Base-by-base conservation (phyloP, 2,113 vertebrate genomes). In the Rhinoderma darwinii region DNA sequence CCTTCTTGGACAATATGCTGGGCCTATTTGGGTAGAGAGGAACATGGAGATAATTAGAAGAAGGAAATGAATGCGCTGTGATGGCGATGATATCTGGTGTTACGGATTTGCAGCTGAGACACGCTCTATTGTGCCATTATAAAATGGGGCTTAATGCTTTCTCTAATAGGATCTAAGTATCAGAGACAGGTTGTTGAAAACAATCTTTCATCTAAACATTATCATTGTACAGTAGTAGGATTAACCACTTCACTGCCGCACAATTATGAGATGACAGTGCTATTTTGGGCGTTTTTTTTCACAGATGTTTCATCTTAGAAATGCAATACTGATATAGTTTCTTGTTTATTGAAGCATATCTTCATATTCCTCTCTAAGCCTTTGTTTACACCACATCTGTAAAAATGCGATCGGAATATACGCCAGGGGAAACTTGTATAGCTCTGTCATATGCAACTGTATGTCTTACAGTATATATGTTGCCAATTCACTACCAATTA, bases 161-260 rank as follows among this genome's bases (percentile, higher is more conserved):
- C 75, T 79, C 47, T 79, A 56, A 79, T 18, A 51, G 30, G 76
- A 56, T 54, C 50, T 32, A 54, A 54, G 76, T 56, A 79, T 50
- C 10, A 37, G 76, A 51, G 44, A 77, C 75, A 22, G 47, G 75
- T 51, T 77, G 75, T 51, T 51, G 43, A 51, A 51, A 77, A 51
- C 75, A 77, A 17, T 51, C 44, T 77, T 47, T 77, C 75, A 77
- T 77, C 75, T 32, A 77, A 35, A 37, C 50, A 79, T 79, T 79
- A 43, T 47, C 50, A 35, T 30, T 37, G 50, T 35, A 20, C 66
- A 30, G 32, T 70, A 37, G 32, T 70, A 12, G 66, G 66, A 37
- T 70, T 70, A 70, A 70, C 66, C 35, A 39, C 35, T 70, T 70
- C 18, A 20, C 35, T 70, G 17, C 18, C 35, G 1, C 15, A 37